A percentile compares a stretch with the other conserved stretches of the same genome.
Conservation (phyloP, 2,888 invertebrate genomes). For the Rutpela maculata region DNA sequence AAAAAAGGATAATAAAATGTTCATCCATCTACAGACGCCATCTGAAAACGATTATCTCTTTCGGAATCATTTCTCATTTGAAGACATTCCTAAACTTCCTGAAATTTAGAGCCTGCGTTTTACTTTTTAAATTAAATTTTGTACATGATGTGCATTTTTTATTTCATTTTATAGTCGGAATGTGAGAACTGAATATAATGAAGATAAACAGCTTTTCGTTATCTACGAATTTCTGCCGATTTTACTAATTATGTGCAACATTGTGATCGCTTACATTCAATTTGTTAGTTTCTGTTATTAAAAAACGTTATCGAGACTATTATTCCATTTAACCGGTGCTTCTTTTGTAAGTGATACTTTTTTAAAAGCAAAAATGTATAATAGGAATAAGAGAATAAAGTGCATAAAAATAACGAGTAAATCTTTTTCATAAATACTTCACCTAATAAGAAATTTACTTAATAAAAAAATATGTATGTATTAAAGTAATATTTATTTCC, state of each 20-base stretch:
- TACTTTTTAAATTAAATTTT: slow-evolving; percentile 61
- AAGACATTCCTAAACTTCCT: slow-evolving; percentile 60
- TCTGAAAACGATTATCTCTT: slow-evolving; percentile 64
- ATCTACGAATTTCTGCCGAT: background rate
- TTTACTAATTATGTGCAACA: background rate
- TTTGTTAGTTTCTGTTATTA: too few species aligned
- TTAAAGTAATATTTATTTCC: too few species aligned
- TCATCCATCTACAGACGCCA: slow-evolving; percentile 63
- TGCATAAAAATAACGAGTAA: too few species aligned
- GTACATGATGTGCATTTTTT: slow-evolving; percentile 58
- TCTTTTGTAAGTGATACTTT: too few species aligned
- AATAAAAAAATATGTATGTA: too few species aligned
- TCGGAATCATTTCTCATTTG: slow-evolving; percentile 62
- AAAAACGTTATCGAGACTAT: too few species aligned
- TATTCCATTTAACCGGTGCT: too few species aligned
- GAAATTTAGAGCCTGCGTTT: slow-evolving; percentile 60
- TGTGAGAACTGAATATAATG: slow-evolving; percentile 10
- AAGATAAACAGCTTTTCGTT: slow-evolving; percentile 2
- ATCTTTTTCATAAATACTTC: too few species aligned
- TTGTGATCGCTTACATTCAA: background rate
- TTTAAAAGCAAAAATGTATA: too few species aligned
- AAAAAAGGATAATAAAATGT: slow-evolving; percentile 62
- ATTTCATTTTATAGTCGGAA: slow-evolving; percentile 47
- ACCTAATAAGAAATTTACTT: too few species aligned
- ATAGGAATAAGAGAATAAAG: too few species aligned